phyloP scores from a whole-genome alignment of 2,888 invertebrate genomes.

The Escarpia spicata region DNA sequence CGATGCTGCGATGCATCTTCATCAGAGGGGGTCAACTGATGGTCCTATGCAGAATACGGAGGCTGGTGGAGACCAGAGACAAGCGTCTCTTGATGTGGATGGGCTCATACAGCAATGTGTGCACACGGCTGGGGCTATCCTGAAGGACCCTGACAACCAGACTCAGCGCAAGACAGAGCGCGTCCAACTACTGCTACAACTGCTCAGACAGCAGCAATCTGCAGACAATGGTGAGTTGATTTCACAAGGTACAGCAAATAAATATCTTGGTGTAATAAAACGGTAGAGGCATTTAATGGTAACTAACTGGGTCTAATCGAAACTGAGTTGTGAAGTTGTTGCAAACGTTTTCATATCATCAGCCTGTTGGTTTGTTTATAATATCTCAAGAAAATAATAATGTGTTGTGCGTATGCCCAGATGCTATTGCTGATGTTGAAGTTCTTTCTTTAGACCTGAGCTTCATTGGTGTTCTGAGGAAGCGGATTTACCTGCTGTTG shows the following conservation, averaged over 20 bases:
- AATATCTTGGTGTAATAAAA: not conserved
- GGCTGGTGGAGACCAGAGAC: not conserved
- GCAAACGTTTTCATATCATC: not conserved
- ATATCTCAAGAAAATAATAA: no score
- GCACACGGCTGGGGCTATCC: constrained; percentile 51
- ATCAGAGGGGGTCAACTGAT: not conserved
- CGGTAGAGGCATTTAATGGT: not conserved
- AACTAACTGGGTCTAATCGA: not conserved
- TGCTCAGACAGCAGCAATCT: not conserved
- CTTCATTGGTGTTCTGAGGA: constrained; percentile 43
- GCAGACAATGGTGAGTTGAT: not conserved
- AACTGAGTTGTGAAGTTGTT: not conserved
- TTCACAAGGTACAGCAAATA: not conserved
- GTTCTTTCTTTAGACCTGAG: constrained; percentile 18
- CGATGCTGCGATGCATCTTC: not conserved
- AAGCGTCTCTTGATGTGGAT: constrained; percentile 31
- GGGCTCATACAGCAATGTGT: constrained; percentile 45
- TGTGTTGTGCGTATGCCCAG: not conserved
- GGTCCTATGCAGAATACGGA: not conserved
- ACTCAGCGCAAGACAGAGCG: constrained; percentile 47
- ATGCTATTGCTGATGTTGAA: not conserved
- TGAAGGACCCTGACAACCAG: constrained; percentile 46
- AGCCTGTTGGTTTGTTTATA: not conserved
- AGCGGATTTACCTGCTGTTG: constrained; percentile 46
- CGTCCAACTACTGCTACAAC: constrained; percentile 40